These are phyloP conservation scores for Drosophila multiciliata DNA, from an alignment of 2,888 invertebrate genomes.

Conservation along the genomic window DNA sequence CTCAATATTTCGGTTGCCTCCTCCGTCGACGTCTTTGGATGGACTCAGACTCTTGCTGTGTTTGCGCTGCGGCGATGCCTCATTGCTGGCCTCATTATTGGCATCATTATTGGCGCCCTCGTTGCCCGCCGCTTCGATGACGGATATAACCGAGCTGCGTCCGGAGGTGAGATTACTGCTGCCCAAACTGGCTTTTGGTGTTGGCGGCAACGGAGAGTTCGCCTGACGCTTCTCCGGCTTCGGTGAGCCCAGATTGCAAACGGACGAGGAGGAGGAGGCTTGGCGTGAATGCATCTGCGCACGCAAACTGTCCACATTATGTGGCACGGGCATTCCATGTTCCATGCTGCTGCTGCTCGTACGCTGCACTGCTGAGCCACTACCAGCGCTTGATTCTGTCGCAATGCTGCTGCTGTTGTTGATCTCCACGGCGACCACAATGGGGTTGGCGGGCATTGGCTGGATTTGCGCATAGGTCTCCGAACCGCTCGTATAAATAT, in stretches of 20 bases:
- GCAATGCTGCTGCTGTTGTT: constrained; percentile 73
- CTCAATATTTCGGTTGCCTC: constrained; percentile 89
- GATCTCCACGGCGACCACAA: constrained; percentile 84
- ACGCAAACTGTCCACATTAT: constrained; percentile 88
- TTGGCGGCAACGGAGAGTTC: constrained; percentile 94
- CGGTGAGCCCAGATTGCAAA: constrained; percentile 92
- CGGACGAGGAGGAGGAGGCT: constrained; percentile 88
- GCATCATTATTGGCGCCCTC: constrained; percentile 74
- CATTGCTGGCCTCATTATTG: constrained; percentile 46
- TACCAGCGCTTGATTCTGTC: constrained; percentile 26
- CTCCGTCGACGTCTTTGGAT: constrained; percentile 89
- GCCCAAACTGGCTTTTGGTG: constrained; percentile 86
- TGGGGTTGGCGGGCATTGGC: constrained; percentile 85
- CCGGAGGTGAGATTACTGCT: constrained; percentile 84
- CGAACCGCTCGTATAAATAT: constrained; percentile 90
- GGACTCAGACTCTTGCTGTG: constrained; percentile 86
- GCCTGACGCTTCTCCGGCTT: constrained; percentile 96
- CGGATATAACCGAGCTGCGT: constrained; percentile 84
- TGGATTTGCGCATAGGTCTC: constrained; percentile 95
- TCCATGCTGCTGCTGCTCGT: constrained; percentile 57
- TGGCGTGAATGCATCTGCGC: constrained; percentile 86
- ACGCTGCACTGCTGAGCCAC: constrained; percentile 29
- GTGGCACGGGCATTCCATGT: constrained; percentile 84
- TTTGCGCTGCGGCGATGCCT: constrained; percentile 81
- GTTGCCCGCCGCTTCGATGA: constrained; percentile 79